These are phyloP conservation scores for Drepanosiphum platanoidis DNA, from an alignment of 2,888 invertebrate species.

Conservation along the genomic window DNA sequence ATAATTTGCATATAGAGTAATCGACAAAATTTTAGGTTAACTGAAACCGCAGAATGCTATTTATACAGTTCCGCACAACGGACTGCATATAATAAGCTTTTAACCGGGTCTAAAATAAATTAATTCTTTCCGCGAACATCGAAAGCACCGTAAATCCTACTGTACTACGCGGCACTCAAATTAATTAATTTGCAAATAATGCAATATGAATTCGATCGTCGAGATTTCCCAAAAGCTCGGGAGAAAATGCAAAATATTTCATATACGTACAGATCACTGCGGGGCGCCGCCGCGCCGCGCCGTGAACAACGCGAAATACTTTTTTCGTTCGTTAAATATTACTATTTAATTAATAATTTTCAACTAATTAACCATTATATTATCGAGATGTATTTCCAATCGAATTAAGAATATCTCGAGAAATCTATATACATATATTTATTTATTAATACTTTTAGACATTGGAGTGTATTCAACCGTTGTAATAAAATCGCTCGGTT, in stretches of 20 bases:
- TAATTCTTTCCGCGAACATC: neutral
- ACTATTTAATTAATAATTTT: neutral
- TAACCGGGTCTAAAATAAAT: neutral
- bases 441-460: too few species aligned
- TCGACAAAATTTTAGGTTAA: neutral
- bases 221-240: too few species aligned
- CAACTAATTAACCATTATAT: neutral
- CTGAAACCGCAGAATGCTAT: neutral
- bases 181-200: slow-evolving; percentile 10
- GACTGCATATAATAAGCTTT: neutral
- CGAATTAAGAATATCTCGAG: neutral
- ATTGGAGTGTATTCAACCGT: slow-evolving; percentile 17
- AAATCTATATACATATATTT: neutral
- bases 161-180: neutral
- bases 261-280: neutral
- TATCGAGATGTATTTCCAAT: neutral
- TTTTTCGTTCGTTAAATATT: too few species aligned
- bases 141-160: neutral
- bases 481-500: slow-evolving; percentile 5
- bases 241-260: neutral
- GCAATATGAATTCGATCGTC: neutral
- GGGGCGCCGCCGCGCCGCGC: too few species aligned
- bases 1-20: neutral
- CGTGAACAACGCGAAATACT: neutral
- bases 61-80: neutral